Evolutionary conservation across 1,140 invertebrate genomes (phyloP), one percentile per base, ranked within the genome.

Genomic region (Aphelinus atriplicis): DNA sequence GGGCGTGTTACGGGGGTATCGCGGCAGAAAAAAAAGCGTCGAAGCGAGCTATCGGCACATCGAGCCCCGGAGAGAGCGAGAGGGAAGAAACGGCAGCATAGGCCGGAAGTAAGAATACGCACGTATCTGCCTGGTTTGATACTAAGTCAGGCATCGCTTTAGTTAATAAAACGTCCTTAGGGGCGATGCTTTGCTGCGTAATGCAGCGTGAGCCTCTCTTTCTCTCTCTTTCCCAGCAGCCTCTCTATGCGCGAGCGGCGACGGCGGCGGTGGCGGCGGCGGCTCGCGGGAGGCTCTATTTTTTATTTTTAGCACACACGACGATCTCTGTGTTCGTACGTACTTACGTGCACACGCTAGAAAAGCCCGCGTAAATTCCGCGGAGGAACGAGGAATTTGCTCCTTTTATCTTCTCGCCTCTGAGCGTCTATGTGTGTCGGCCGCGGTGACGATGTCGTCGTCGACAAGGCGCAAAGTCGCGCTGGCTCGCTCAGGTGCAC

Each of bases 111-210:
- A 85, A 80, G 84, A 82, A 83, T 81, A 83, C 83, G 84, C 83
- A 84, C 79, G 82, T 84, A 81, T 86, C 83, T 85, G 84, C 85
- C 81, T 84, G 83, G 82, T 80, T 86, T 81, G 82, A 84, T 85
- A 85, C 84, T 83, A 86, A 86, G 84, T 85, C 84, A 85, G 83
- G 84, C 85, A 85, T 85, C 80, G 84, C 83, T 82, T 83, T 85
- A 84, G 84, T 81, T 83, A 83, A 85, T 86, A 83, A 86, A 86
- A 86, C 80, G 79, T 81, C 78, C 79, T 81, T 79, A 81, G 81
- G 80, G 81, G 73, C 4, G 73, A 1, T 5, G 61, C 73, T 69
- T 69, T 69, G 68, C 79, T 78, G 79, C 77, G 73, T 76, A 80
- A 80, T 81, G 81, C 80, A 80, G 61, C 67, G 73, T 75, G 73